A percentile compares a stretch with the other conserved stretches of the same genome.
phyloP scores from a whole-genome alignment of 2,113 vertebrate genomes.

The Antigone vipio region DNA sequence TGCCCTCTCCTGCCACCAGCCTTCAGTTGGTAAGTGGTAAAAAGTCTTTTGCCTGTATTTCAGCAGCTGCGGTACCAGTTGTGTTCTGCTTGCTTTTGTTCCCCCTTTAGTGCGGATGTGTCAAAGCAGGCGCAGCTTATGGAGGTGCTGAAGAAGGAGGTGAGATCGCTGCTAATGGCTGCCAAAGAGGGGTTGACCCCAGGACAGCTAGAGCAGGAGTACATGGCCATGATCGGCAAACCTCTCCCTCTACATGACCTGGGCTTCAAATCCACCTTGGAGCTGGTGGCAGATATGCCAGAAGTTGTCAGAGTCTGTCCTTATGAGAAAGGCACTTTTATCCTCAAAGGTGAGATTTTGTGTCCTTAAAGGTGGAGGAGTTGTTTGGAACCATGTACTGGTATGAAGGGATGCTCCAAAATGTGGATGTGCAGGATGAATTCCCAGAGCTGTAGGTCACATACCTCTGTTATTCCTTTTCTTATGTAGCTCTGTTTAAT shows the following conservation, averaged over 20 bases:
- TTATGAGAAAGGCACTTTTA: slow-evolving; percentile 49
- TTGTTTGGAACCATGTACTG: not conserved
- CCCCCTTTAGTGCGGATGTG: slow-evolving; percentile 9
- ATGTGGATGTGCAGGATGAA: not conserved
- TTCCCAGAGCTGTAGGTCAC: not conserved
- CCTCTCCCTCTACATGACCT: slow-evolving; percentile 79
- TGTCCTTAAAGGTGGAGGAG: not conserved
- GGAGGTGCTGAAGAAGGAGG: slow-evolving; percentile 81
- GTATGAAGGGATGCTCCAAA: not conserved
- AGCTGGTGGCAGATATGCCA: slow-evolving; percentile 86
- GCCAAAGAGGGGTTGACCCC: slow-evolving; percentile 81
- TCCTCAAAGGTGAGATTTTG: slow-evolving; percentile 78
- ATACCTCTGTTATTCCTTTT: not conserved
- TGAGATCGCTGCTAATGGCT: slow-evolving; percentile 85
- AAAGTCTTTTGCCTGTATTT: no score
- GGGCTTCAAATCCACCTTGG: slow-evolving; percentile 82
- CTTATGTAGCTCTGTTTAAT: not conserved
- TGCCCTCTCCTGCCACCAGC: accelerated
- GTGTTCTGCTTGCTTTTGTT: not conserved
- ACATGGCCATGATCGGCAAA: slow-evolving; percentile 78
- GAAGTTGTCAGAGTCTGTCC: slow-evolving; percentile 79
- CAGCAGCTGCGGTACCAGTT: not conserved
- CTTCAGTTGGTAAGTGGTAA: not conserved
- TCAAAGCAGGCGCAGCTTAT: slow-evolving; percentile 72
- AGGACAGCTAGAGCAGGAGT: slow-evolving; percentile 80